These are phyloP conservation scores for Lepas anatifera DNA, from an alignment of 2,888 invertebrate species.

Conservation along the genomic window DNA sequence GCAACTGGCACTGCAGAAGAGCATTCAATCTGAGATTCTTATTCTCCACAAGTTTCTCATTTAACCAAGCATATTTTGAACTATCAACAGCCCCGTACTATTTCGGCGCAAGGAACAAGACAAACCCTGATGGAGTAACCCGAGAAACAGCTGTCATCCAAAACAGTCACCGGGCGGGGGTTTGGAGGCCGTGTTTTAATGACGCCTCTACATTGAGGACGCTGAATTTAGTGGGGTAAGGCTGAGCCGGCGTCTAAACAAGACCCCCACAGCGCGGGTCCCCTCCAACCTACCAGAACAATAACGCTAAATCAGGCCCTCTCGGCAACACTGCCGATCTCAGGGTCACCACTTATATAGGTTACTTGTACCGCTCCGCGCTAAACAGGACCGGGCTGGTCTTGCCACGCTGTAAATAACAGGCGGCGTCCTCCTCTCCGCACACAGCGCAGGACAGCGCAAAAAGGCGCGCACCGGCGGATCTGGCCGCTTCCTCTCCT, in stretches of 20 bases:
- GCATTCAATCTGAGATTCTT: too few species aligned
- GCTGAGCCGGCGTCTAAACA: background rate
- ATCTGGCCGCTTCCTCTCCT: background rate
- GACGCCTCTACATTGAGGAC: too few species aligned
- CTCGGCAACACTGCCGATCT: background rate
- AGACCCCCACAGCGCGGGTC: background rate
- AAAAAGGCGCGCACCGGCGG: background rate
- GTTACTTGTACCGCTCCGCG: background rate
- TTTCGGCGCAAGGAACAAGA: too few species aligned
- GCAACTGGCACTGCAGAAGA: too few species aligned
- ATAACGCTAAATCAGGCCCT: background rate
- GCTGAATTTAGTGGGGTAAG: too few species aligned
- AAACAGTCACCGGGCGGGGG: too few species aligned
- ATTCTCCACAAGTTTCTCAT: too few species aligned
- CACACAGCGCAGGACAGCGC: background rate
- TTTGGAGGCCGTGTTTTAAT: too few species aligned
- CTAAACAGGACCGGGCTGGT: background rate
- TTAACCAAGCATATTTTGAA: too few species aligned
- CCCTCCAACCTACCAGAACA: background rate
- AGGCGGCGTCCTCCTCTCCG: background rate
- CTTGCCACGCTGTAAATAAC: background rate
- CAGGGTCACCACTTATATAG: background rate
- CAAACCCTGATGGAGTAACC: too few species aligned
- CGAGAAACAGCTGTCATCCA: too few species aligned
- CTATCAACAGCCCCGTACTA: too few species aligned